phyloP scores from a whole-genome alignment of 2,113 vertebrate genomes.

The Trichechus manatus region DNA sequence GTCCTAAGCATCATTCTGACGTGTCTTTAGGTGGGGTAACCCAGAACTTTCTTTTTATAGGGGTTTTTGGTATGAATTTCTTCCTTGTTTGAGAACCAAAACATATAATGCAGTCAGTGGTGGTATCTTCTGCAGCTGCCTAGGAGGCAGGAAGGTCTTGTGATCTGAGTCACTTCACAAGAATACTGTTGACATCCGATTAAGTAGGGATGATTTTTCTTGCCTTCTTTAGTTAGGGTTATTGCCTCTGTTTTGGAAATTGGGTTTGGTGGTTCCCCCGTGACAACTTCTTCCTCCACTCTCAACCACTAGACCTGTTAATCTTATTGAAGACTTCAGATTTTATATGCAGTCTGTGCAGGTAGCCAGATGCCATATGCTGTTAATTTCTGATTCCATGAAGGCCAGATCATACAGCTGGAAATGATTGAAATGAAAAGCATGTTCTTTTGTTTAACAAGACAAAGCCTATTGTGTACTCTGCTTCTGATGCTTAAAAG shows the following conservation, averaged over 20 bases:
- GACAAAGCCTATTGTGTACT: conserved; percentile 87
- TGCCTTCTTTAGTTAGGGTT: conserved; percentile 47
- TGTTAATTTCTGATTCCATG: conserved; percentile 81
- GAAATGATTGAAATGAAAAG: conserved; percentile 85
- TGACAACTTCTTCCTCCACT: conserved; percentile 17
- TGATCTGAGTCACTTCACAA: conserved; percentile 48
- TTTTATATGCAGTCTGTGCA: conserved; percentile 73
- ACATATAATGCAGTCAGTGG: neutral
- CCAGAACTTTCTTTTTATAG: neutral
- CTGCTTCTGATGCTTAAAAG: conserved; percentile 79
- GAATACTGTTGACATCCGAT: conserved; percentile 61
- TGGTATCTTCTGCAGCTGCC: neutral
- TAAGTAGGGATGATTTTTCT: conserved; percentile 51
- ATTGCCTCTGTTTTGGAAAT: conserved; percentile 64
- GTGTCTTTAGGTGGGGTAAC: conserved; percentile 33
- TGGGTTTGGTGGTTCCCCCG: conserved; percentile 51
- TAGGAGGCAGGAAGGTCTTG: neutral
- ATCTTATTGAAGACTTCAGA: conserved; percentile 60
- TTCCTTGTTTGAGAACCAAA: conserved; percentile 40
- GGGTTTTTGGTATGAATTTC: neutral
- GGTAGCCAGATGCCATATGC: conserved; percentile 86
- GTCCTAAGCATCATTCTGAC: neutral
- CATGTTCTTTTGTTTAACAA: conserved; percentile 86
- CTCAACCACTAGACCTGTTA: conserved; percentile 67
- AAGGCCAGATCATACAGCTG: conserved; percentile 84